phyloP scores from a whole-genome alignment of 1,140 invertebrate genomes.

The Lepidotrigona ventralis region DNA sequence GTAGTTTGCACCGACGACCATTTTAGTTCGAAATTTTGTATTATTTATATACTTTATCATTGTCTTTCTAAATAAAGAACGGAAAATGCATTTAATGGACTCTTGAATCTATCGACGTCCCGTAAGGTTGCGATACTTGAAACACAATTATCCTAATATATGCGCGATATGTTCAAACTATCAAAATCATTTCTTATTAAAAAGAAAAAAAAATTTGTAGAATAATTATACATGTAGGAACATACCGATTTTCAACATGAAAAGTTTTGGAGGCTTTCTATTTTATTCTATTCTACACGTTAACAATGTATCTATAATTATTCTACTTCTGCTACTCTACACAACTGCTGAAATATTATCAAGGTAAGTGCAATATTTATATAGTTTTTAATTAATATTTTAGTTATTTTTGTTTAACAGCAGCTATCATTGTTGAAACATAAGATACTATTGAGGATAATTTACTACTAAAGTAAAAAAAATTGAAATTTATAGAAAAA shows the following conservation, averaged over 20 bases:
- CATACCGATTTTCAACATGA: not conserved
- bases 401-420: not conserved
- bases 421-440: not conserved
- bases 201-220: not conserved
- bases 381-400: not conserved
- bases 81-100: constrained; percentile 38
- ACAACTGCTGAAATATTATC: constrained; percentile 67
- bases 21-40: constrained; percentile 66
- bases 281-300: not conserved
- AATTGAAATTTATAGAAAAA: not conserved
- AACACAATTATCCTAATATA: not conserved
- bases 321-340: too few relatives aligned
- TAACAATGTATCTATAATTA: not conserved
- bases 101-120: not conserved
- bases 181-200: not conserved
- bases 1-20: constrained; percentile 63
- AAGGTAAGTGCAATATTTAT: constrained; percentile 68
- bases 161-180: not conserved
- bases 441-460: too few relatives aligned
- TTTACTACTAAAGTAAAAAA: not conserved
- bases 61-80: constrained; percentile 69
- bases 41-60: constrained; percentile 72
- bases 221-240: not conserved
- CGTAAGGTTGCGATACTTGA: not conserved
- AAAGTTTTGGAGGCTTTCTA: not conserved